A percentile compares a stretch with the other conserved stretches of the same genome.
Conservation (phyloP, 2,888 invertebrate species). For the Hartigia nigra region DNA sequence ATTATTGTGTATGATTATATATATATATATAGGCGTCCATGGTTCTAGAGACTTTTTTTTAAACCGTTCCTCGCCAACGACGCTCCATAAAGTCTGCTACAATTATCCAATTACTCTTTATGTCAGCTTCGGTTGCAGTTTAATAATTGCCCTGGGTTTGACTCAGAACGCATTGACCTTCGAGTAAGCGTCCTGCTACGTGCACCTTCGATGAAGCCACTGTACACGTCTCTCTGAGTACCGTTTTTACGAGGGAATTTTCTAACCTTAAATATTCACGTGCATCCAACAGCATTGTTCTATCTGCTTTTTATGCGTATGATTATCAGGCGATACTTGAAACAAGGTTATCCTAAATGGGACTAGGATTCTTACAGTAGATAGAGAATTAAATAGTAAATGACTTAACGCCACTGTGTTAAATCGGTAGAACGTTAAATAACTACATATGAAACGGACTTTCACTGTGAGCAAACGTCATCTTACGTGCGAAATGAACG, state of each 20-base stretch:
- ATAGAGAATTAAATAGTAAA: neutral
- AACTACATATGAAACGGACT: neutral
- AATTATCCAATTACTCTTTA: conserved; percentile 54
- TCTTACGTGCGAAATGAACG: neutral
- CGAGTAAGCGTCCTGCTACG: conserved; percentile 3
- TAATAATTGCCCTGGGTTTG: conserved; percentile 45
- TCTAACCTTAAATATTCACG: neutral
- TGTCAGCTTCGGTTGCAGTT: conserved; percentile 45
- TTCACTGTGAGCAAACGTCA: neutral
- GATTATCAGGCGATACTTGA: neutral
- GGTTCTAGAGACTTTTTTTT: neutral
- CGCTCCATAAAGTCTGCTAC: conserved; percentile 16
- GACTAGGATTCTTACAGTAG: neutral
- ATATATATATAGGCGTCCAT: neutral
- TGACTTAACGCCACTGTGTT: neutral
- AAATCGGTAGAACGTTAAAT: neutral
- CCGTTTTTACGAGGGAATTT: neutral
- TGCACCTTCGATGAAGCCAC: conserved; percentile 1
- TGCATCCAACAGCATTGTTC: neutral
- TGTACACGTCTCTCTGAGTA: neutral
- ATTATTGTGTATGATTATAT: neutral
- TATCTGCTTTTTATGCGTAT: neutral
- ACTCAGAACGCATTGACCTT: conserved; percentile 31
- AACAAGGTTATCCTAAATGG: neutral
- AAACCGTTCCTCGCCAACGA: neutral